These are phyloP conservation scores for Rhinichthys osculus DNA, from an alignment of 2,797 vertebrate species.

Conservation along the genomic window DNA sequence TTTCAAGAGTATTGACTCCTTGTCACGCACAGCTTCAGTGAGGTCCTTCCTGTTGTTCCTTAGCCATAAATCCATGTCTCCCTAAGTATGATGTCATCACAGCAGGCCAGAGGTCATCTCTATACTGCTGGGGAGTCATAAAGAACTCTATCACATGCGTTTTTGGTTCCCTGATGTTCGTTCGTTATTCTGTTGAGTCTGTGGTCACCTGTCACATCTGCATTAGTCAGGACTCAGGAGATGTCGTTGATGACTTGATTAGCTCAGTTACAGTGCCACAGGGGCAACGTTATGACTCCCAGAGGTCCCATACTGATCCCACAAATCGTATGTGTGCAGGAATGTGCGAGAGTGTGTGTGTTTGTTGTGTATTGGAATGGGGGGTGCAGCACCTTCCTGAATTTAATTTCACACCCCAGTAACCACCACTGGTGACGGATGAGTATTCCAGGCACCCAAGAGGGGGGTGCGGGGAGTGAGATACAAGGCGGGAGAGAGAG, in stretches of 20 bases:
- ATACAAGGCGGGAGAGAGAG: constrained; percentile 1
- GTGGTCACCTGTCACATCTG: constrained; percentile 50
- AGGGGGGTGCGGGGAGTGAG: constrained; percentile 56
- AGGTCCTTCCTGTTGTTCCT: background rate
- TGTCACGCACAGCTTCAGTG: background rate
- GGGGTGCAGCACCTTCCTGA: constrained; percentile 64
- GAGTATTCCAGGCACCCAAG: constrained; percentile 75
- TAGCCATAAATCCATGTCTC: constrained; percentile 15
- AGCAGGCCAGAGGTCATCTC: constrained; percentile 13
- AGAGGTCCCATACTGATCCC: constrained; percentile 70
- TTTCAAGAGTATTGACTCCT: background rate
- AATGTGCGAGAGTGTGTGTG: constrained; percentile 35
- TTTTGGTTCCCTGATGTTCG: background rate
- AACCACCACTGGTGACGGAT: constrained; percentile 84
- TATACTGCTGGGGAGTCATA: constrained; percentile 9
- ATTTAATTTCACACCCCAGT: constrained; percentile 91
- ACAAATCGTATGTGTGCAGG: constrained; percentile 36
- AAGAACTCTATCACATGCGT: background rate
- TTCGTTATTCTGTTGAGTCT: background rate
- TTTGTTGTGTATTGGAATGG: constrained; percentile 37
- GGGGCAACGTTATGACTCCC: constrained; percentile 75
- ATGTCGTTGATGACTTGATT: constrained; percentile 76
- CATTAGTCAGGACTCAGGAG: constrained; percentile 49
- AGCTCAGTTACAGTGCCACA: constrained; percentile 74
- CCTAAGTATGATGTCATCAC: constrained; percentile 43